These are phyloP conservation scores for Setophaga kirtlandii DNA, from an alignment of 2,113 vertebrate genomes.

Conservation along the genomic window DNA sequence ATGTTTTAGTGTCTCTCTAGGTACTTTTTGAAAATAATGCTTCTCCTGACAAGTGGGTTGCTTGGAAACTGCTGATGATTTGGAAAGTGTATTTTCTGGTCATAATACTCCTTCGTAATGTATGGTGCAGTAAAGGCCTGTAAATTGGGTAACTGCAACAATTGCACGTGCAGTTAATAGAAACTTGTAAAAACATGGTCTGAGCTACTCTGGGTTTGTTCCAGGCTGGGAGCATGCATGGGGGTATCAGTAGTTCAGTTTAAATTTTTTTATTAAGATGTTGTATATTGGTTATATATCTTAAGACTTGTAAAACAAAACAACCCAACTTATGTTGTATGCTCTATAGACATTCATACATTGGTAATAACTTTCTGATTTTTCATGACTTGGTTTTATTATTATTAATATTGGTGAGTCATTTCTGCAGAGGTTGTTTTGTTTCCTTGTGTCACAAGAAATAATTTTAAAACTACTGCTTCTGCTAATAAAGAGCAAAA, in stretches of 20 bases:
- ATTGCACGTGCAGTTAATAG: background rate
- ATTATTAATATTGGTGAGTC: background rate
- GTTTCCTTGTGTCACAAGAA: background rate
- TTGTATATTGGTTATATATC: background rate
- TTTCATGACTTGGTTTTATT: background rate
- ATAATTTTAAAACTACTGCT: background rate
- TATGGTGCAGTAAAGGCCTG: background rate
- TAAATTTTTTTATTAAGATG: background rate
- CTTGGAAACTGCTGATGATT: background rate
- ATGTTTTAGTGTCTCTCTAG: background rate
- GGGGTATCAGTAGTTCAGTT: background rate
- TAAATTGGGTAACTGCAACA: background rate
- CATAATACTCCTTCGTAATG: background rate
- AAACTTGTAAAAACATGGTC: background rate
- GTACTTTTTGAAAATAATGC: background rate
- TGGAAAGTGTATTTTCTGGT: background rate
- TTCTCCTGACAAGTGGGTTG: background rate
- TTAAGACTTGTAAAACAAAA: background rate
- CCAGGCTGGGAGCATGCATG: background rate
- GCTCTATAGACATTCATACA: background rate
- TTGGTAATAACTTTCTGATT: background rate
- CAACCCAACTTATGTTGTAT: accelerated
- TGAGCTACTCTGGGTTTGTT: background rate
- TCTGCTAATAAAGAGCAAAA: background rate
- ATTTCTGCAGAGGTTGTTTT: background rate